These are phyloP conservation scores for Lutjanus argentimaculatus DNA, from an alignment of 2,797 vertebrate species.

Conservation along the genomic window DNA sequence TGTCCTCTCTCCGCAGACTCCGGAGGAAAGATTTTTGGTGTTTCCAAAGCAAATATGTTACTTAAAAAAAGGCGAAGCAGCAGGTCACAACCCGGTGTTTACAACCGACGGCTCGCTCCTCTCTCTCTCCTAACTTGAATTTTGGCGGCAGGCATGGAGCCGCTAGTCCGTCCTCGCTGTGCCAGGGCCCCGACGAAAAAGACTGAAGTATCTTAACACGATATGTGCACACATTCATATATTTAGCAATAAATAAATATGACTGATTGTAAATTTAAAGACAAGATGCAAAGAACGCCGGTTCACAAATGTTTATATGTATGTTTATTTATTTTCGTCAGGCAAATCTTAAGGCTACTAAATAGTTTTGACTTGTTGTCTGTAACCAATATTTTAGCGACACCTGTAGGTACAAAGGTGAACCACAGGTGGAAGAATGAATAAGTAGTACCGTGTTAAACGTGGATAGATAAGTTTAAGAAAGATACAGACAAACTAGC, in stretches of 20 bases:
- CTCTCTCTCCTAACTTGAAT: constrained; percentile 78
- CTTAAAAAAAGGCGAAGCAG: background rate
- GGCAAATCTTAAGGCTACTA: constrained; percentile 59
- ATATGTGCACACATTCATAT: rapidly evolving
- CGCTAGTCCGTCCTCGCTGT: background rate
- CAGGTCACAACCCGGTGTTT: constrained; percentile 27
- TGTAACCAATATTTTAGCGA: background rate
- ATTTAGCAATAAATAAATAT: rapidly evolving
- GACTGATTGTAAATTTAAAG: rapidly evolving
- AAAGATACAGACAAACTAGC: background rate
- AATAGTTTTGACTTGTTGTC: rapidly evolving
- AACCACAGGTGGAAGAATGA: background rate
- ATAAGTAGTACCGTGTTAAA: background rate
- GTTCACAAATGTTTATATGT: background rate
- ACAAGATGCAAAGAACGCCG: rapidly evolving
- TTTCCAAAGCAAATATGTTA: background rate
- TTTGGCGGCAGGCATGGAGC: constrained; percentile 82
- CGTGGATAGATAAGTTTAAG: background rate
- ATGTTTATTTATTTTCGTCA: constrained; percentile 36
- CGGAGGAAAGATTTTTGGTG: background rate
- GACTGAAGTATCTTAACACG: background rate
- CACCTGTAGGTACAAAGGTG: constrained; percentile 19
- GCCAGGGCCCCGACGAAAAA: constrained; percentile 31
- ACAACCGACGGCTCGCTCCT: constrained; percentile 34
- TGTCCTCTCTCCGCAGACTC: constrained; percentile 4